Evolutionary conservation across 2,888 invertebrate species (phyloP), one percentile per base, ranked within the genome.

Genomic region (Papilio demoleus): DNA sequence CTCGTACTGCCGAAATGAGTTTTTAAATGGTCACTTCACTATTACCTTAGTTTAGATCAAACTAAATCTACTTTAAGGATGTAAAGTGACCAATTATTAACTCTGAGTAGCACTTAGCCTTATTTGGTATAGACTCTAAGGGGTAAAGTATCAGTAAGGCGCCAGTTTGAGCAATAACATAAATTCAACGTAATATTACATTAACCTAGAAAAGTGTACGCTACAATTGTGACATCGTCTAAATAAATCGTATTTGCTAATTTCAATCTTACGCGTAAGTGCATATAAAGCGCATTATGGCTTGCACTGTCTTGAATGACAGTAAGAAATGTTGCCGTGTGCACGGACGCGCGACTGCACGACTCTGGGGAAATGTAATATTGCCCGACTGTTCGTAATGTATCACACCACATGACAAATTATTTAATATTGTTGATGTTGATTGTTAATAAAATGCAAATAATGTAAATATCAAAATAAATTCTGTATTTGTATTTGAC

Each of bases 381-480:
- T 85, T 86, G 86, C 80, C 81, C 82, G 86, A 88, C 87, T 87
- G 89, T 90, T 90, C 86, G 75, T 85, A 88, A 86, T 89, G 83
- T 88, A 88, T 90, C 88, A 90, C 90, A 90, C 88, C 90, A 88
- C 89, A 83, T 88, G 88, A 91, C 88, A 90, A 93, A 93, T 92
- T 92, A 94, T 93, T 93, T 92, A 94, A 94, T 94, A 95, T 92
- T 95, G 95, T 95, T 95, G 94, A 95, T 95, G 95, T 95, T 95
- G 93, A 95, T 95, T 95, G 95, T 95, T 95, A 95, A 95, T 94
- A 94, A 94, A 94, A 94, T 94, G 94, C 94, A 95, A 93, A 95
- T 94, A 95, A 94, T 94, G 95, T 95, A 95, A 94, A 95, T 94
- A 95, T 90, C 93, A 92, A 93, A 93, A 93, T 94, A 93, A 94